These are phyloP conservation scores for Scaptomyza polygonia DNA, from an alignment of 2,888 invertebrate species.

Conservation along the genomic window DNA sequence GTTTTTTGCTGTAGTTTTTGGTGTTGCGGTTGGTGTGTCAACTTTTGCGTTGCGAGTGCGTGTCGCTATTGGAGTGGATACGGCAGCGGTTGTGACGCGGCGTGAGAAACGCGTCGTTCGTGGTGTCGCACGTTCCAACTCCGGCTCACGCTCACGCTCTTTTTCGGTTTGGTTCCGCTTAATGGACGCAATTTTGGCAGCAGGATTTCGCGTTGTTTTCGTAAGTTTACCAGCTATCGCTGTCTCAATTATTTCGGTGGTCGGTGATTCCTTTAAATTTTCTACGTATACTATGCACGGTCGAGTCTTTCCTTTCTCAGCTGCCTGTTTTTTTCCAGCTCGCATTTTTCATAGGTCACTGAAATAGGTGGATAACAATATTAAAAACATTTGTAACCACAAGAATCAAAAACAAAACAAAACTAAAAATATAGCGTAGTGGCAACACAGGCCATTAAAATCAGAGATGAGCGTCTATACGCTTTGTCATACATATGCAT, in stretches of 20 bases:
- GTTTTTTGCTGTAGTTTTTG: conserved; percentile 5
- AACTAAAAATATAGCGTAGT: conserved; percentile 36
- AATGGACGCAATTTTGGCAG: conserved; percentile 17
- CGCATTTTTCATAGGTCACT: conserved; percentile 81
- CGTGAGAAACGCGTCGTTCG: conserved; percentile 29
- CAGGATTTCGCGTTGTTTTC: conserved; percentile 24
- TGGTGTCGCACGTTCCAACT: conserved; percentile 7
- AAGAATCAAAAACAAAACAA: conserved; percentile 13
- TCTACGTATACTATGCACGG: conserved; percentile 82
- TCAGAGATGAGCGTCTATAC: conserved; percentile 31
- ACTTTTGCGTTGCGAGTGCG: conserved; percentile 32
- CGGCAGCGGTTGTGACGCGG: conserved; percentile 25
- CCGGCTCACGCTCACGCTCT: conserved; percentile 9
- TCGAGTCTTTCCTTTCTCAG: conserved; percentile 77
- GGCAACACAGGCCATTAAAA: conserved; percentile 36
- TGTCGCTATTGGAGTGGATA: conserved; percentile 5
- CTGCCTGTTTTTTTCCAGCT: conserved; percentile 75
- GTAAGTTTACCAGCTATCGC: conserved; percentile 24
- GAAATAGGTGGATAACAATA: conserved; percentile 20
- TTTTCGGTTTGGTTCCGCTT: conserved; percentile 8
- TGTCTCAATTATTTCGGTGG: conserved; percentile 26
- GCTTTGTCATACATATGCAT: conserved; percentile 8
- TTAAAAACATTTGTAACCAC: not conserved
- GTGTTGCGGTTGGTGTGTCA: not conserved
- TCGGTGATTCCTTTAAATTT: conserved; percentile 64